Percentiles rank a stretch among this genome's conserved stretches.
phyloP scores from a whole-genome alignment of 1,140 invertebrate species.

The Zaprionus gabonicus region DNA sequence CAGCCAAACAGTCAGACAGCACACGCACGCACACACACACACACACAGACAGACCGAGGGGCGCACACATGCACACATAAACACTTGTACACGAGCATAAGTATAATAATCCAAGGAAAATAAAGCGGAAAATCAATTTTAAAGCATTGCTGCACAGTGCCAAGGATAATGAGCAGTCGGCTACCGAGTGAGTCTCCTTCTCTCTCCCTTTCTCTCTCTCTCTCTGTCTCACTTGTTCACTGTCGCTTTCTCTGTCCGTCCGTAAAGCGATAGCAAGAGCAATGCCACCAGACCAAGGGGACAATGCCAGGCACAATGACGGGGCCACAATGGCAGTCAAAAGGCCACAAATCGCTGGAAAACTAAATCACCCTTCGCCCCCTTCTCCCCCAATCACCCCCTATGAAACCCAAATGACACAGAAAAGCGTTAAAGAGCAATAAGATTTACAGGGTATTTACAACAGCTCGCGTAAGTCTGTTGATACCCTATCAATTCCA shows the following conservation, averaged over 20 bases:
- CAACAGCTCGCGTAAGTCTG: not conserved
- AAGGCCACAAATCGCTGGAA: conserved; percentile 35
- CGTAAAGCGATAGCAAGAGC: conserved; percentile 8
- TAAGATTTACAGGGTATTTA: not conserved
- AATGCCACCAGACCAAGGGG: conserved; percentile 27
- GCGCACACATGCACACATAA: conserved; percentile 18
- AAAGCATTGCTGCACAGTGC: conserved; percentile 59
- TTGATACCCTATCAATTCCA: too few relatives aligned
- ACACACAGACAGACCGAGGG: not conserved
- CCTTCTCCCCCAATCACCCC: not conserved
- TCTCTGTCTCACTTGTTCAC: not conserved
- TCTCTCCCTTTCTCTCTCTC: not conserved
- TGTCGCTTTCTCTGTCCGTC: not conserved
- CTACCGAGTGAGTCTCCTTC: conserved; percentile 5
- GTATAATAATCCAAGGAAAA: conserved; percentile 55
- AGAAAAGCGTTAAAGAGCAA: not conserved
- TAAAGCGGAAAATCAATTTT: conserved; percentile 74
- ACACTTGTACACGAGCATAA: conserved; percentile 26
- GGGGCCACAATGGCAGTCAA: conserved; percentile 31
- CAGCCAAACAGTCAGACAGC: not conserved
- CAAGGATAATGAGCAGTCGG: conserved; percentile 71
- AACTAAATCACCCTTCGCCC: conserved; percentile 1
- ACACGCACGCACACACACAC: conserved; percentile 8
- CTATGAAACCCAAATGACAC: not conserved
- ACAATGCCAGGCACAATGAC: conserved; percentile 23